These are phyloP conservation scores for Microplitis mediator DNA, from an alignment of 1,140 invertebrate species.

Conservation along the genomic window DNA sequence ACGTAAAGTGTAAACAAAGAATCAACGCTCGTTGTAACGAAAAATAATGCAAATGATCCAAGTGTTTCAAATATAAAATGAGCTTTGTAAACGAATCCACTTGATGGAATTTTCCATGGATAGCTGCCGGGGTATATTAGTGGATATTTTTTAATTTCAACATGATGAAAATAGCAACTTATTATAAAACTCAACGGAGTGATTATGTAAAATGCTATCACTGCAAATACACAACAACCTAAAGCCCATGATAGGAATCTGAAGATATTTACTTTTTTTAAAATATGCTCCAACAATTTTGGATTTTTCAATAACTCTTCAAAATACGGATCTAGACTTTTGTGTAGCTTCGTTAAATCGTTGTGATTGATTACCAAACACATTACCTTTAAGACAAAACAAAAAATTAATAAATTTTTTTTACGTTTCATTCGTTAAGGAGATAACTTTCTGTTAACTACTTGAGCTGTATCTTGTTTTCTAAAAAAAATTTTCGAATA, in stretches of 20 bases:
- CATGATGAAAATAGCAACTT: neutral
- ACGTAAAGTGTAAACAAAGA: conserved; percentile 38
- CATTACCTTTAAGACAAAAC: neutral
- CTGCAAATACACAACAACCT: neutral
- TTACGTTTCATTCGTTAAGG: too few relatives aligned
- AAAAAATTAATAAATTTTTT: neutral
- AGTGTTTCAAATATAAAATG: conserved; percentile 32
- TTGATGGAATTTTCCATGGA: conserved; percentile 28
- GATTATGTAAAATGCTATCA: neutral
- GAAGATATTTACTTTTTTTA: conserved; percentile 1
- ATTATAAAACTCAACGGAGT: conserved; percentile 16
- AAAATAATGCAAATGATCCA: conserved; percentile 19
- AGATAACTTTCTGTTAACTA: too few relatives aligned
- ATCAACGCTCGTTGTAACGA: conserved; percentile 37
- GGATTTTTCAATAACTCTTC: neutral
- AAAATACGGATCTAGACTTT: neutral
- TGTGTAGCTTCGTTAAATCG: neutral
- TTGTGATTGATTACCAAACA: neutral
- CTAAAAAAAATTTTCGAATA: too few relatives aligned
- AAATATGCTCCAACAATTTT: neutral
- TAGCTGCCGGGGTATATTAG: conserved; percentile 20
- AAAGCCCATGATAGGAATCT: conserved; percentile 3
- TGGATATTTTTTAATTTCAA: conserved; percentile 22
- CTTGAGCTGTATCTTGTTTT: too few relatives aligned
- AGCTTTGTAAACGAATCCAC: conserved; percentile 28